Evolutionary conservation across 1,140 invertebrate genomes (phyloP).

Genomic region (Tribolium madens): DNA sequence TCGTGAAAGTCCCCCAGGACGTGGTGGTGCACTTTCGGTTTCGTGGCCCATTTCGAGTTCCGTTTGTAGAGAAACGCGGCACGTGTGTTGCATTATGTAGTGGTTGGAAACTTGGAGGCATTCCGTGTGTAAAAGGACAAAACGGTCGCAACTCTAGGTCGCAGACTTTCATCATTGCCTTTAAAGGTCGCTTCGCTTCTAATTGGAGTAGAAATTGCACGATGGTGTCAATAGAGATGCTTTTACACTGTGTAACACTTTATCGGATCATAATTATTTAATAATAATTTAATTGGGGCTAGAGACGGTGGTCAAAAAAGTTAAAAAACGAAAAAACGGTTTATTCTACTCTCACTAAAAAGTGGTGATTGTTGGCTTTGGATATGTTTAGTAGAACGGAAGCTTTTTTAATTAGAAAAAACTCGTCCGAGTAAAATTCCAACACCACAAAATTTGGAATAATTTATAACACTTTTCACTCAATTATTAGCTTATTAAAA

Average conservation of each 20-base stretch:
- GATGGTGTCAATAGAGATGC: not conserved
- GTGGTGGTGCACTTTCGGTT: conserved; percentile 4
- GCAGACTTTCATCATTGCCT: conserved; percentile 1
- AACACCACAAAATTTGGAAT: too few species aligned
- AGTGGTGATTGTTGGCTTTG: too few species aligned
- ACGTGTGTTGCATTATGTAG: conserved; percentile 17
- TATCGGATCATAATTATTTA: conserved; percentile 9
- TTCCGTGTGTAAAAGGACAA: not conserved
- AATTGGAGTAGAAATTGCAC: not conserved
- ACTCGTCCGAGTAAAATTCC: too few species aligned
- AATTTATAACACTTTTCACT: too few species aligned
- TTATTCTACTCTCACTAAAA: too few species aligned
- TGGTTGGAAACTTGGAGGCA: conserved; percentile 12
- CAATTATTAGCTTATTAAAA: too few species aligned
- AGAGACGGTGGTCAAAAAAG: not conserved
- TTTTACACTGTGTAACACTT: not conserved
- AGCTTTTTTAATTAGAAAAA: too few species aligned
- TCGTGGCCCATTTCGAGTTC: conserved; percentile 26
- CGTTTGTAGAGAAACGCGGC: conserved; percentile 32
- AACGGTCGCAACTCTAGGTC: not conserved
- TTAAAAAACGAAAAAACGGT: not conserved
- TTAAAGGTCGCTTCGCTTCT: not conserved
- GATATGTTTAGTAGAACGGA: too few species aligned
- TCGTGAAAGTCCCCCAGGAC: not conserved
- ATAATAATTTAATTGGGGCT: not conserved